phyloP scores from a whole-genome alignment of 53 echinoderm and acorn worm genomes.

The Temnopleurus reevesii region DNA sequence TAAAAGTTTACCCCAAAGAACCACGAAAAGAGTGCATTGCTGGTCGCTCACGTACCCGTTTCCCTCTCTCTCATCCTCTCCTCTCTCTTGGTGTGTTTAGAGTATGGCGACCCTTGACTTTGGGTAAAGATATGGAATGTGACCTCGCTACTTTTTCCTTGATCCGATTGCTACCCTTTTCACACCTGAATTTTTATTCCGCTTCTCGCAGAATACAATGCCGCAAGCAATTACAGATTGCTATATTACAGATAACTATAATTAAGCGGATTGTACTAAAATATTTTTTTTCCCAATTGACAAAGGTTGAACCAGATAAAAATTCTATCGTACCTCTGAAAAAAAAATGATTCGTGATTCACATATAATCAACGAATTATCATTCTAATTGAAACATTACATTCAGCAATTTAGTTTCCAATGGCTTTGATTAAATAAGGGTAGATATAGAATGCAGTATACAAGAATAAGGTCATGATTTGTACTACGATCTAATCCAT shows the following conservation, averaged over 20 bases:
- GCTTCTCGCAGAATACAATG: background rate
- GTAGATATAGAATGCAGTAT: too few species aligned
- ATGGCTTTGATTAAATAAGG: too few species aligned
- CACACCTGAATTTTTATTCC: background rate
- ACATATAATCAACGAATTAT: too few species aligned
- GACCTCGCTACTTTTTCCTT: constrained; percentile 4
- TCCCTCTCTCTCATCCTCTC: too few species aligned
- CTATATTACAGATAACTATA: background rate
- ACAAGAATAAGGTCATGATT: too few species aligned
- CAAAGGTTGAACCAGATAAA: background rate
- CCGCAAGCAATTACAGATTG: too few species aligned
- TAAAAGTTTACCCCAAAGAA: background rate
- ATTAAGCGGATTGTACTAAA: too few species aligned
- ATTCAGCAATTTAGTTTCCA: too few species aligned
- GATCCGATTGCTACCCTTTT: background rate
- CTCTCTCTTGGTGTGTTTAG: background rate
- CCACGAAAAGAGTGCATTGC: background rate
- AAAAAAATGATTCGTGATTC: background rate
- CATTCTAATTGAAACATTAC: too few species aligned
- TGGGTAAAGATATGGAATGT: background rate
- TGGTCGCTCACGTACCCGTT: too few species aligned
- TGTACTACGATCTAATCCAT: too few species aligned
- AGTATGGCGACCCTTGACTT: constrained; percentile 32
- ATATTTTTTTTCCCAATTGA: background rate
- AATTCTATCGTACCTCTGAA: background rate